Percentiles rank a stretch among this genome's conserved stretches.
Conservation (phyloP, 2,888 invertebrate species). For the Physocephala rufipes region DNA sequence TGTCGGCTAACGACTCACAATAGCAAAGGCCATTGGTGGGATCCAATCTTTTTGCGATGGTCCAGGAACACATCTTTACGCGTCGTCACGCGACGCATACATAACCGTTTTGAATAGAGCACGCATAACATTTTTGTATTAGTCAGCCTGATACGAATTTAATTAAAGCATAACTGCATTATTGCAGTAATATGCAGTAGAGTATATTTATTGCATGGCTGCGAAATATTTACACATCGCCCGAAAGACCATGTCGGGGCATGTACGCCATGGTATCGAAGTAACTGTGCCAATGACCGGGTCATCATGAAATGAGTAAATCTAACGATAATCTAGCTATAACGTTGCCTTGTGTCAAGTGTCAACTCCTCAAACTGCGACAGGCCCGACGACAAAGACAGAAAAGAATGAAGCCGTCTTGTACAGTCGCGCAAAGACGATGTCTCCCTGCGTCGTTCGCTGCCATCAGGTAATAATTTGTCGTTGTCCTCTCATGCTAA, state of each 20-base stretch:
- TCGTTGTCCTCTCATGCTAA: constrained; percentile 24
- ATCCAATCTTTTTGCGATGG: background rate
- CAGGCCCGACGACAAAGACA: background rate
- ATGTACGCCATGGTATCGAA: background rate
- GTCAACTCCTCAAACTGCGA: background rate
- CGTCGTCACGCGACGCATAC: background rate
- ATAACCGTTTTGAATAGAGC: background rate
- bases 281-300: background rate
- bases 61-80: background rate
- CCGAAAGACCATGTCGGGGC: background rate
- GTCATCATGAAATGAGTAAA: constrained; percentile 12
- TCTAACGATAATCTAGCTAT: background rate
- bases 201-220: background rate
- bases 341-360: constrained; percentile 8
- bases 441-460: constrained; percentile 22
- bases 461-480: constrained; percentile 28
- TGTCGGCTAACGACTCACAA: constrained; percentile 11
- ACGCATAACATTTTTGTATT: background rate
- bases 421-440: too few relatives aligned
- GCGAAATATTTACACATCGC: background rate
- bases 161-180: constrained; percentile 26
- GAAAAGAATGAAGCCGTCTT: background rate
- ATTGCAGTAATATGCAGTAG: background rate
- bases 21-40: background rate
- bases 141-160: constrained; percentile 14